Conservation (phyloP, 2,113 vertebrate species). For the Thinocorus orbignyianus region DNA sequence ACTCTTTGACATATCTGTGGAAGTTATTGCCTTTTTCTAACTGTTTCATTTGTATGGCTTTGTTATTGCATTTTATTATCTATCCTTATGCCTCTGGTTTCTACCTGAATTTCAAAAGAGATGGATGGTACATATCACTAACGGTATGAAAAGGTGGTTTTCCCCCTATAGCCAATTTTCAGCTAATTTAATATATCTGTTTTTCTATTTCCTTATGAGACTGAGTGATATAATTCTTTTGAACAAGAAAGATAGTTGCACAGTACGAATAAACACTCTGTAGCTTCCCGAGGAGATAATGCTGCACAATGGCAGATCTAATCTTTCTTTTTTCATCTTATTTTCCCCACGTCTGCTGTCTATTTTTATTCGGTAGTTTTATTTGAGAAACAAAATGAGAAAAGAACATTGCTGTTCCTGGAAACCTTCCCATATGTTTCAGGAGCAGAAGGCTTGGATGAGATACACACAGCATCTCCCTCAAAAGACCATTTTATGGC, state of each 20-base stretch:
- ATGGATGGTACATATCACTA: neutral
- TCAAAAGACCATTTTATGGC: neutral
- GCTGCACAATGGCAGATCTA: neutral
- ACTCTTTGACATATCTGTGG: neutral
- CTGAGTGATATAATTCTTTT: neutral
- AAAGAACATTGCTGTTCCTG: neutral
- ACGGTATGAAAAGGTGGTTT: neutral
- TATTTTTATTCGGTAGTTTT: conserved; percentile 24
- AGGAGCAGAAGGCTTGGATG: neutral
- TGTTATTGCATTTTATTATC: conserved; percentile 18
- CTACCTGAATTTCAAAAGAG: neutral
- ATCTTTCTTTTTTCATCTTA: neutral
- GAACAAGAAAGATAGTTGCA: neutral
- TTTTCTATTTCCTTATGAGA: neutral
- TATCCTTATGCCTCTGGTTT: neutral
- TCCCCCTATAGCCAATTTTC: neutral
- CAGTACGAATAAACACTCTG: neutral
- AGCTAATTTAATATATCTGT: neutral
- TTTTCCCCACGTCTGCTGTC: neutral
- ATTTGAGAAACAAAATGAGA: neutral
- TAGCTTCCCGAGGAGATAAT: neutral
- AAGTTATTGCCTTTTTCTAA: neutral
- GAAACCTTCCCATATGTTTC: neutral
- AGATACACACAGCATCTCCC: neutral
- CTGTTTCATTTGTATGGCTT: neutral